phyloP scores from a whole-genome alignment of 2,888 invertebrate genomes.

The Abrostola tripartita region DNA sequence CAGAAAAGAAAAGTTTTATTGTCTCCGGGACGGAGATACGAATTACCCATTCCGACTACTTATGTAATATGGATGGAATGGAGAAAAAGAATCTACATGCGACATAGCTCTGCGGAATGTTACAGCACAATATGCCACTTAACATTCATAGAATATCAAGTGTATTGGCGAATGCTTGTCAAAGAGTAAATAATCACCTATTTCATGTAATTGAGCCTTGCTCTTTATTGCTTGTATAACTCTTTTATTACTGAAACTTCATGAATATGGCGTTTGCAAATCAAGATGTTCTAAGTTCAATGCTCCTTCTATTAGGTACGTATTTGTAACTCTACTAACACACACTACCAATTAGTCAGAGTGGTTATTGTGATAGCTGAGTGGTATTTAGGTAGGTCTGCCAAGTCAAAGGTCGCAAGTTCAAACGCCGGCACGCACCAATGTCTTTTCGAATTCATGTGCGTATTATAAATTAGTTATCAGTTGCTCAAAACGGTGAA shows the following conservation, averaged over 20 bases:
- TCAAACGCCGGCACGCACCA: no score
- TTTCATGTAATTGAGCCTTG: slow-evolving; percentile 36
- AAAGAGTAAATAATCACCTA: slow-evolving; percentile 44
- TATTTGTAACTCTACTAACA: no score
- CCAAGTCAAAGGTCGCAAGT: no score
- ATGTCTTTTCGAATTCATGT: no score
- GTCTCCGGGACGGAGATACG: slow-evolving; percentile 45
- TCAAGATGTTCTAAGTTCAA: background rate
- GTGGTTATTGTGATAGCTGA: no score
- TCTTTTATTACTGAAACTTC: background rate
- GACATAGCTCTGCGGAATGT: slow-evolving; percentile 23
- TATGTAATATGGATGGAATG: slow-evolving; percentile 48
- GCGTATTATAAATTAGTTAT: no score
- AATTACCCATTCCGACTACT: slow-evolving; percentile 54
- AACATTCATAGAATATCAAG: slow-evolving; percentile 40
- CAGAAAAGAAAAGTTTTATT: slow-evolving; percentile 60
- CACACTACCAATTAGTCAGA: background rate
- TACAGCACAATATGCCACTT: slow-evolving; percentile 21
- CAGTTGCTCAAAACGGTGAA: no score
- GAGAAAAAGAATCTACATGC: slow-evolving; percentile 34
- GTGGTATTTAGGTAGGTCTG: no score
- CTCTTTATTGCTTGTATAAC: slow-evolving; percentile 5
- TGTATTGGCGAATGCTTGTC: slow-evolving; percentile 41
- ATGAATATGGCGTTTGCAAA: background rate
- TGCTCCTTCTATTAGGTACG: background rate